Evolutionary conservation across 2,113 vertebrate species (phyloP).

Genomic region (Callaeas wilsoni): DNA sequence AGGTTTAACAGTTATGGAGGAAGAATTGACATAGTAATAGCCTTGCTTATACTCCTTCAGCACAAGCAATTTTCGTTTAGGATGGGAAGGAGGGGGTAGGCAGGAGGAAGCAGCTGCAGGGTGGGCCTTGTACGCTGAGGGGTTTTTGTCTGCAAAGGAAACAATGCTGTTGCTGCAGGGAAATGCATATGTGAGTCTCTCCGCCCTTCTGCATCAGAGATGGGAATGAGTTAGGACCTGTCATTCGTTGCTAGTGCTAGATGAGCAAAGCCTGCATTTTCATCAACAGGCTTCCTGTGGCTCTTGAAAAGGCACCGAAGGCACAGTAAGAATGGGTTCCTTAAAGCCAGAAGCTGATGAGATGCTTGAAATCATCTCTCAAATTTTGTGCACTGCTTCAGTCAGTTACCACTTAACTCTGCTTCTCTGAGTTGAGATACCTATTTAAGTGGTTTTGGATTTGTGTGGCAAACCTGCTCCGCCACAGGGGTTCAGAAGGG

Average conservation of each 20-base stretch:
- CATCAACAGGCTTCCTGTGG: not conserved
- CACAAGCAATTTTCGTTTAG: not conserved
- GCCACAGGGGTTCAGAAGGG: not conserved
- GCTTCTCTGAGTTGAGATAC: not conserved
- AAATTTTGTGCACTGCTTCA: not conserved
- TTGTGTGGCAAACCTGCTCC: not conserved
- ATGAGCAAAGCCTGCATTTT: not conserved
- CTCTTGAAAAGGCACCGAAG: not conserved
- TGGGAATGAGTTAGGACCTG: not conserved
- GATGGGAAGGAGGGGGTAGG: not conserved
- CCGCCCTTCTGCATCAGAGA: not conserved
- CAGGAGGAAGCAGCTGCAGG: slow-evolving; percentile 48
- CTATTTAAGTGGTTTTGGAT: accelerated
- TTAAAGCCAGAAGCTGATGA: not conserved
- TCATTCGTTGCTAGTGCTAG: not conserved
- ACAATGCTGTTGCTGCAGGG: not conserved
- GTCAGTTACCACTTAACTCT: not conserved
- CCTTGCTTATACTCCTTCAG: not conserved
- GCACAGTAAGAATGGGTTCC: not conserved
- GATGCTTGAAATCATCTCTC: not conserved
- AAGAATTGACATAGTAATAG: not conserved
- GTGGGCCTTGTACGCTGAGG: not conserved
- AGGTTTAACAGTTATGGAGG: not conserved
- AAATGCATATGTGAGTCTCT: not conserved
- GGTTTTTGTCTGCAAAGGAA: not conserved